A percentile compares a stretch with the other conserved stretches of the same genome.
These are phyloP conservation scores for Furcula furcula DNA, from an alignment of 2,888 invertebrate genomes.

Conservation along the genomic window DNA sequence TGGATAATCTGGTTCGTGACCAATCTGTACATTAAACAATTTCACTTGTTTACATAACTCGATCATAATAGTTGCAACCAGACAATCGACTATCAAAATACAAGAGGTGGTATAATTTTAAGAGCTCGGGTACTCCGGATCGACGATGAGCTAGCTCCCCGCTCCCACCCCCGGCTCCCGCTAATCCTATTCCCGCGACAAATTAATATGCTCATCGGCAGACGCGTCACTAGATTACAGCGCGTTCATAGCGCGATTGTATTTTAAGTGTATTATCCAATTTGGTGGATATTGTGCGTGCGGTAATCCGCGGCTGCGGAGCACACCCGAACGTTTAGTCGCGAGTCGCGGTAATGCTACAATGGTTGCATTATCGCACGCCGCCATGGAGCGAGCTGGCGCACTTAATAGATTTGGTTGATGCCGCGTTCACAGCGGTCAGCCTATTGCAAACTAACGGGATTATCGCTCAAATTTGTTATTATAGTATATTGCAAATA, in stretches of 20 bases:
- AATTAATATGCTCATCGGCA: slow-evolving; percentile 81
- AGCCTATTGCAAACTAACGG: slow-evolving; percentile 70
- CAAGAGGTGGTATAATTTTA: slow-evolving; percentile 45
- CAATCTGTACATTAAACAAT: slow-evolving; percentile 7
- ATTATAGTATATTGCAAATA: slow-evolving; percentile 61
- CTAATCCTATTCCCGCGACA: slow-evolving; percentile 77
- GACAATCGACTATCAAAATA: slow-evolving; percentile 31
- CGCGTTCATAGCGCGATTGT: slow-evolving; percentile 80
- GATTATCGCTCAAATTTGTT: slow-evolving; percentile 72
- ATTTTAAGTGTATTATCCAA: slow-evolving; percentile 86
- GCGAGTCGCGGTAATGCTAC: slow-evolving; percentile 52
- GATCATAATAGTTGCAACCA: slow-evolving; percentile 11
- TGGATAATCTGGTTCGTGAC: slow-evolving; percentile 4
- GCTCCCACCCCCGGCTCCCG: slow-evolving; percentile 35
- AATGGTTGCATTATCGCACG: slow-evolving; percentile 67
- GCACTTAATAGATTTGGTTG: slow-evolving; percentile 78
- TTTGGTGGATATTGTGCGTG: slow-evolving; percentile 83
- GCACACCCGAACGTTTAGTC: slow-evolving; percentile 62
- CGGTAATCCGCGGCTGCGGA: slow-evolving; percentile 71
- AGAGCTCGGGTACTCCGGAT: slow-evolving; percentile 45
- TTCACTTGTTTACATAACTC: slow-evolving; percentile 7
- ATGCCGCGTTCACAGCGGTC: slow-evolving; percentile 59
- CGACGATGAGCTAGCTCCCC: slow-evolving; percentile 48
- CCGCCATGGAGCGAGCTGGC: slow-evolving; percentile 67
- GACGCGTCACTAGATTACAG: slow-evolving; percentile 77